Percentiles rank a stretch among this genome's conserved stretches.
Conservation (phyloP, 1,140 invertebrate species). For the Mercenaria mercenaria region DNA sequence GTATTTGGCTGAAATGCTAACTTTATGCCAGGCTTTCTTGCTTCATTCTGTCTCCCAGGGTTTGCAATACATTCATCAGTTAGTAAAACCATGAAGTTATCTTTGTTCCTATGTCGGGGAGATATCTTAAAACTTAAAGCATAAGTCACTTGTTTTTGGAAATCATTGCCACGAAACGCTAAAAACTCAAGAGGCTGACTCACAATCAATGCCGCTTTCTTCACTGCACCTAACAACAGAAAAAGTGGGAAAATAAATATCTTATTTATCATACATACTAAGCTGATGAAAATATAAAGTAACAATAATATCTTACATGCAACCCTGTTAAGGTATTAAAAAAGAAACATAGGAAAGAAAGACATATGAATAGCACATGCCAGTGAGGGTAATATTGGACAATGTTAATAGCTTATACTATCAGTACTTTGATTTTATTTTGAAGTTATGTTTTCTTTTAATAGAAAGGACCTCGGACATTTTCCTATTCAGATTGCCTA, state of each 20-base stretch:
- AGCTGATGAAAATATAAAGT: neutral
- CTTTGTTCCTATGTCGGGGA: neutral
- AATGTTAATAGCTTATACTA: no score
- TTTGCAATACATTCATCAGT: slow-evolving; percentile 48
- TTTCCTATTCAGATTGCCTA: no score
- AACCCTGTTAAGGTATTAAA: no score
- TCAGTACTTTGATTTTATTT: no score
- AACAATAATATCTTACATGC: neutral
- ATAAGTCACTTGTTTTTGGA: slow-evolving; percentile 55
- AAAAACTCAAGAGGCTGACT: slow-evolving; percentile 56
- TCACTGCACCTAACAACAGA: slow-evolving; percentile 27
- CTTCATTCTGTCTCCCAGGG: slow-evolving; percentile 7
- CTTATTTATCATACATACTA: neutral
- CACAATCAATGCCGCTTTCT: slow-evolving; percentile 51
- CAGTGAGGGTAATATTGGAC: no score
- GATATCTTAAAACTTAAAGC: slow-evolving; percentile 55
- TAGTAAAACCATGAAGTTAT: slow-evolving; percentile 41
- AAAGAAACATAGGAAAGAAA: no score
- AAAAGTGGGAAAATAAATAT: neutral
- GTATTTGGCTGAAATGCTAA: slow-evolving; percentile 42
- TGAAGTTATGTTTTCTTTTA: no score
- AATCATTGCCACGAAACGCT: slow-evolving; percentile 61
- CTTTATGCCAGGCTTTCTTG: slow-evolving; percentile 37
- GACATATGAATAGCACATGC: no score
- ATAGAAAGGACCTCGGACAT: no score